Base-by-base conservation (phyloP, 2,888 invertebrate species). In the Phorcus lineatus region DNA sequence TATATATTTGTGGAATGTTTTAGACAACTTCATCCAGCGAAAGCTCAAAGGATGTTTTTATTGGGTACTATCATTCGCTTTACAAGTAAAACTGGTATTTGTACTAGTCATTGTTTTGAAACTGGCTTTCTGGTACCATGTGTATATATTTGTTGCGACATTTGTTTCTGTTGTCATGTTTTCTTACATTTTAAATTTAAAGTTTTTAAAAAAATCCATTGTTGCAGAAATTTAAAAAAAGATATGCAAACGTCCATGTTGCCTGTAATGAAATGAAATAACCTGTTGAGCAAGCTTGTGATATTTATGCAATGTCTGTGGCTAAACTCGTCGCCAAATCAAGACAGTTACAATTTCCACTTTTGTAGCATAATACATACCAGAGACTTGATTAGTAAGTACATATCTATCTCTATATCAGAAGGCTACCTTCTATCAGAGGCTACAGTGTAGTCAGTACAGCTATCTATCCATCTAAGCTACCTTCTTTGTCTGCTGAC, bases 91-190 rank as follows among this genome's bases (percentile, higher is more conserved):
- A 62, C 62, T 4, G 24, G 28, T 22, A 62, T 28, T 62, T 24
- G 28, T 47, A 62, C 62, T 62, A 62, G 62, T 62, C 62, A 62
- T 24, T 24, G 47, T 47, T 16, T 17, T 24, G 22, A 28, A 28
- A 62, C 62, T 62, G 62, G 62, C 24, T 28, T 17, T 28, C 24
- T 62, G 62, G 62, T 62, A 62, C 62, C 62, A 62, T 62, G 22
- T 62, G 47, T 47, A 9, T 62, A 28, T 24, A 28, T 22, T 62
- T 62, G 62, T 62, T 62, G 28, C 22, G 11, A 62, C 28, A 62
- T 62, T 62, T 62, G 62, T 62, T 62, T 62, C 28, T 62, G 62
- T 62, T 62, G 62, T 62, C 62, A 28, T 62, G 62, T 62, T 62
- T 62, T 62, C 28, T 28, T 62, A 62, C 62, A 62, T 62, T 62